Conservation (phyloP, 2,888 invertebrate species). For the Cotesia congregata region DNA sequence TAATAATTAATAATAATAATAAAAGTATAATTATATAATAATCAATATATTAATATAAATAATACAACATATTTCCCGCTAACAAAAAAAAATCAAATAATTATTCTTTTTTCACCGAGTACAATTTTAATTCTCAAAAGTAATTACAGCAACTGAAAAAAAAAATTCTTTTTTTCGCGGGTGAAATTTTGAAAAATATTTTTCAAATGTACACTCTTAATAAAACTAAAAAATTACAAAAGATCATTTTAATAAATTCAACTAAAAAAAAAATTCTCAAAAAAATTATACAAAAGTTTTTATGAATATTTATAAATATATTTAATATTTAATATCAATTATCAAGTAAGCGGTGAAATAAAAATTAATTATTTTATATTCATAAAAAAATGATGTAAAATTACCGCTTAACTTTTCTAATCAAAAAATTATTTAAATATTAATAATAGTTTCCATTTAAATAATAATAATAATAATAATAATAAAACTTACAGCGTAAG, state of each 20-base stretch:
- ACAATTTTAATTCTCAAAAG: background rate
- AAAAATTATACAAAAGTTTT: too few relatives aligned
- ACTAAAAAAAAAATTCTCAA: background rate
- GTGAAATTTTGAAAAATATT: background rate
- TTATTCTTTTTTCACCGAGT: background rate
- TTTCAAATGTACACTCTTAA: too few relatives aligned
- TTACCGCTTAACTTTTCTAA: background rate
- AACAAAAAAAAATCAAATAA: slow-evolving; percentile 42
- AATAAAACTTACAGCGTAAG: background rate
- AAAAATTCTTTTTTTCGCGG: background rate
- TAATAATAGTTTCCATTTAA: background rate
- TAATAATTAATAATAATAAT: slow-evolving; percentile 58
- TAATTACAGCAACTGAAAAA: background rate
- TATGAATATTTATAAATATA: too few relatives aligned
- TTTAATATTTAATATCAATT: too few relatives aligned
- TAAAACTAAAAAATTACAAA: background rate
- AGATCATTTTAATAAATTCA: background rate
- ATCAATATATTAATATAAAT: slow-evolving; percentile 69
- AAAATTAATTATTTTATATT: too few relatives aligned
- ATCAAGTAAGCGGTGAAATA: too few relatives aligned
- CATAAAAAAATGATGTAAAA: background rate
- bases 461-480: background rate
- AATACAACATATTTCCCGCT: slow-evolving; percentile 66
- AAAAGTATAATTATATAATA: background rate
- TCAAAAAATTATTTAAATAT: background rate